Base-by-base conservation (phyloP, 1,140 invertebrate species). In the Wasmannia auropunctata region DNA sequence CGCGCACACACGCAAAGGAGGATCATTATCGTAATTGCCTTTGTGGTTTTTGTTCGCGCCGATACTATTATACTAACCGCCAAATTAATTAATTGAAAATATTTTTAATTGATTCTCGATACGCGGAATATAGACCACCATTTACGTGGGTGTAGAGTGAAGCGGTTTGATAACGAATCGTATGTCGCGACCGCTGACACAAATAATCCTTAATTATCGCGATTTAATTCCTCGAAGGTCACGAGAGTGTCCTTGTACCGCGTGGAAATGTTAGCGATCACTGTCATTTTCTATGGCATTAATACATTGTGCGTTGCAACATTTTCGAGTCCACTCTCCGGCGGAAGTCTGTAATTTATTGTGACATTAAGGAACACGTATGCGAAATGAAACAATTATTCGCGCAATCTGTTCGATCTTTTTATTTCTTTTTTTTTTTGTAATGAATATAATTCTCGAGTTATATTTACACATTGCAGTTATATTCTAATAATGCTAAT, bases 1-100 rank as follows among this genome's bases (percentile, higher is more conserved):
- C 63, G 14, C 62, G 25, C 6, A 77, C 34, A 31, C n/a, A 11
- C 16, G 34, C 37, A 63, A 34, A 67, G 31, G 31, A 54, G 62
- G 46, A 69, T 80, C 22, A n/a, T 80, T 80, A 80, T 69, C 46
- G 34, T 80, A 80, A 80, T 80, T 80, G 63, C 62, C 25, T 54
- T 28, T 14, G 62, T 22, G 46, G 22, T 80, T 80, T 67, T 69
- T 56, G 34, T 51, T 54, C 25, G 31, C 25, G 3, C n/a, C 8
- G 51, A 74, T 49, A n/a, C 51, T 34, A 22, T 83, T 83, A 74
- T 56, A 60, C 54, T 22, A 46, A 79, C n/a, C 1, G 8, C 10
- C 51, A 79, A 80, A 65, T 67, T 67, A 80, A 60, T 80, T 80
- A 49, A 70, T 37, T 86, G 46, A 63, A 40, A 58, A 58, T 60